Conservation (phyloP, 2,888 invertebrate genomes). For the Holacanthella duospinosa region DNA sequence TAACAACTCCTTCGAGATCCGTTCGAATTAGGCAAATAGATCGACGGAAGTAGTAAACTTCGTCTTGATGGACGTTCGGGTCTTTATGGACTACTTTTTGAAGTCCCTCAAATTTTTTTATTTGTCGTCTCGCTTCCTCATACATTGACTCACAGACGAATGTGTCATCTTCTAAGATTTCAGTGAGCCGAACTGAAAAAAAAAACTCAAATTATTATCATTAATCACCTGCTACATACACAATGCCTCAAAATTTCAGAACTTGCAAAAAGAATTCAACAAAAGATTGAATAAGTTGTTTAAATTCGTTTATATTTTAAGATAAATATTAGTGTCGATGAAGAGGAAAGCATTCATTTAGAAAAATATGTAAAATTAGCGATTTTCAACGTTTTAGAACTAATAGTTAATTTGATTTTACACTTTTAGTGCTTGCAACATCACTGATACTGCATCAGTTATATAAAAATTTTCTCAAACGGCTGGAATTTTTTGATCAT, state of each 20-base stretch:
- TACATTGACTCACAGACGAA: constrained; percentile 86
- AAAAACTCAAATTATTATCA: constrained; percentile 14
- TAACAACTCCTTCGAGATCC: constrained; percentile 29
- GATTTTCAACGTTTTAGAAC: no score
- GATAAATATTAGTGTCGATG: neutral
- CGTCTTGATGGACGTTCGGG: constrained; percentile 76
- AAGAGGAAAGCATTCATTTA: no score
- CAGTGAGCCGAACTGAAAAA: constrained; percentile 72
- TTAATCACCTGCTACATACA: constrained; percentile 13
- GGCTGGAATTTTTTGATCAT: no score
- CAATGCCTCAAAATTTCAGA: neutral
- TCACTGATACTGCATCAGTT: no score
- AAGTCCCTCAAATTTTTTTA: constrained; percentile 62
- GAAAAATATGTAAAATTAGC: no score
- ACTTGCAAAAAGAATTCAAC: neutral
- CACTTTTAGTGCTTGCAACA: no score
- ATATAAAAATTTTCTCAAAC: no score
- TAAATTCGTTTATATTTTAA: neutral
- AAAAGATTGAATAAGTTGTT: neutral
- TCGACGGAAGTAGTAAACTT: constrained; percentile 69
- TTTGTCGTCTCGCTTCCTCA: constrained; percentile 71
- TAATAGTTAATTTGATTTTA: no score
- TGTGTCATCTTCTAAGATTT: constrained; percentile 82
- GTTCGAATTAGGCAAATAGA: constrained; percentile 43
- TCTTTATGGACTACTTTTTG: constrained; percentile 71